Conservation (phyloP, 1,140 invertebrate genomes). For the Teleogryllus occipitalis region DNA sequence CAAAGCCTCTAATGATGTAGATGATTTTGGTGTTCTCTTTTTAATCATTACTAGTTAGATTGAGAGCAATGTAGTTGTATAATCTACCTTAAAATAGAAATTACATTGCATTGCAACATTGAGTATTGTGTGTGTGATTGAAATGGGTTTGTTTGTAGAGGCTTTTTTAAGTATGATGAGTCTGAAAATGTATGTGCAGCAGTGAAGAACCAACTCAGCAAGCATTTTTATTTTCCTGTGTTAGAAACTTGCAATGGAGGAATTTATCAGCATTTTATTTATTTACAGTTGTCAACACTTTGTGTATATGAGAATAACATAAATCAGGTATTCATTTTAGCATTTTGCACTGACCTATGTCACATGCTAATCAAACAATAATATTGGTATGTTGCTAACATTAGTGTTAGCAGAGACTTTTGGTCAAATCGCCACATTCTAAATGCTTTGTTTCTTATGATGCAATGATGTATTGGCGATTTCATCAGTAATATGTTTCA, state of each 20-base stretch:
- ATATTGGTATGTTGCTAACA: background rate
- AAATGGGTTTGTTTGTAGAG: background rate
- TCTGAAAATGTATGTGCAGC: background rate
- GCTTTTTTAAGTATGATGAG: background rate
- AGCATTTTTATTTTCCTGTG: background rate
- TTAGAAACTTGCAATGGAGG: background rate
- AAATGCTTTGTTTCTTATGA: background rate
- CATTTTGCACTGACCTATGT: background rate
- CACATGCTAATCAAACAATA: background rate
- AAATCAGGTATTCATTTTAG: background rate
- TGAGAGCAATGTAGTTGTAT: constrained; percentile 4
- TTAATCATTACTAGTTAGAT: background rate
- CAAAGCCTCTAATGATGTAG: constrained; percentile 4
- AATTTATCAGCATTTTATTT: background rate
- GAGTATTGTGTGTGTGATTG: background rate
- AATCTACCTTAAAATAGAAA: background rate
- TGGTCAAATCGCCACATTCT: background rate
- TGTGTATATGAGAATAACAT: background rate
- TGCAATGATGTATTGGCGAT: background rate
- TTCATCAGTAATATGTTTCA: background rate
- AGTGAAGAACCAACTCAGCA: background rate
- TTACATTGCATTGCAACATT: background rate
- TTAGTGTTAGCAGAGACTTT: background rate
- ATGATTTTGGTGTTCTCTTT: constrained; percentile 5
- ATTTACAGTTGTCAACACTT: background rate